A percentile compares a stretch with the other conserved stretches of the same genome.
phyloP scores from a whole-genome alignment of 37 sponge, comb jelly and placozoan genomes.

The Theonella swinhoei region DNA sequence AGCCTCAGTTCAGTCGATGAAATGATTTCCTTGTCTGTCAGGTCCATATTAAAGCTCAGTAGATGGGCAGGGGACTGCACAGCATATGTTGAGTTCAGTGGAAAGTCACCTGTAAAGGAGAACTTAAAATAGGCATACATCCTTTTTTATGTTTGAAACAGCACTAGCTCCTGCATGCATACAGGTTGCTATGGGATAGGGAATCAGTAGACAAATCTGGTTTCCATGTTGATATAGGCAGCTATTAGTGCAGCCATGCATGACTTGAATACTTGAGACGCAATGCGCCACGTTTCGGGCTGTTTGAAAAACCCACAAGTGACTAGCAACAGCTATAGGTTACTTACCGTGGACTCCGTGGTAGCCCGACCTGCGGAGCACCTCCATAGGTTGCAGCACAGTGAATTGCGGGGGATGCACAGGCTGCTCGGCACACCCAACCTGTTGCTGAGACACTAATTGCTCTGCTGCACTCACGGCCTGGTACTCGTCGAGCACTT shows the following conservation, averaged over 20 bases:
- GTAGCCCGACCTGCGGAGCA: neutral
- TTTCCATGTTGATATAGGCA: too few species aligned
- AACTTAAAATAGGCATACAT: too few species aligned
- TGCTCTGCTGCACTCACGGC: slow-evolving; percentile 1
- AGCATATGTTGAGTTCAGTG: neutral
- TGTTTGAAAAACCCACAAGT: too few species aligned
- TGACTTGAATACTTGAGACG: too few species aligned
- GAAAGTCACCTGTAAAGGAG: neutral
- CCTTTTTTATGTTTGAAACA: too few species aligned
- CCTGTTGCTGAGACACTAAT: neutral
- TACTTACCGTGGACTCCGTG: neutral
- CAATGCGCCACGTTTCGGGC: too few species aligned
- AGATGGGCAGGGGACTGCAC: neutral
- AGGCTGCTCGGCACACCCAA: slow-evolving; percentile 10
- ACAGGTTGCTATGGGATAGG: too few species aligned
- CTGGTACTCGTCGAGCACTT: slow-evolving; percentile 12
- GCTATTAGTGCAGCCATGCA: too few species aligned
- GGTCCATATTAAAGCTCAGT: slow-evolving; percentile 28
- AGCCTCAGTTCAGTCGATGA: slow-evolving; percentile 23
- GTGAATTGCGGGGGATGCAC: neutral
- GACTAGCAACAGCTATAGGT: neutral
- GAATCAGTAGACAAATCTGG: too few species aligned
- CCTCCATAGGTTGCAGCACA: neutral
- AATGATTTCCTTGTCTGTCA: slow-evolving; percentile 3
- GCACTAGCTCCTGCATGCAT: neutral